These are phyloP conservation scores for Trichogramma pretiosum DNA, from an alignment of 1,140 invertebrate genomes.

Conservation along the genomic window DNA sequence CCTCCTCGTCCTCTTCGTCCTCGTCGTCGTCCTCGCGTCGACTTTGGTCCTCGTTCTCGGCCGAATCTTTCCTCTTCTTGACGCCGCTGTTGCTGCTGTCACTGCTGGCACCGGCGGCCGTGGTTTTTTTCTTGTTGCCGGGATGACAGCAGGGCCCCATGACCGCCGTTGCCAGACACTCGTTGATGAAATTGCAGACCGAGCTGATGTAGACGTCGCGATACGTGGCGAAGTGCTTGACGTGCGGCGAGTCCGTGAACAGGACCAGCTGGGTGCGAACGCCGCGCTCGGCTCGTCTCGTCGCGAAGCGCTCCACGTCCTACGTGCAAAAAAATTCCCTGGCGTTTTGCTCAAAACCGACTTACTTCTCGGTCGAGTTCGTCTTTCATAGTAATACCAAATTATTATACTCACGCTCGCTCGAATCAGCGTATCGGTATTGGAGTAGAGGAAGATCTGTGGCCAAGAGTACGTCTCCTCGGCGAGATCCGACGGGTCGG, in stretches of 20 bases:
- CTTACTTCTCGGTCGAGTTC: too few species aligned
- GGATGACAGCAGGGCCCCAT: not conserved
- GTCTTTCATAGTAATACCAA: too few species aligned
- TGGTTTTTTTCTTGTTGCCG: not conserved
- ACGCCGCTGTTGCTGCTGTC: not conserved
- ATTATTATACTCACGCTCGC: conserved; percentile 43
- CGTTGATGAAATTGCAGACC: conserved; percentile 53
- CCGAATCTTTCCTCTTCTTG: not conserved
- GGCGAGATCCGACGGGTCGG: conserved; percentile 34
- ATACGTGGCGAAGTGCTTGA: conserved; percentile 57
- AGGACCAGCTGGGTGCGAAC: conserved; percentile 52
- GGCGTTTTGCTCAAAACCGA: too few species aligned
- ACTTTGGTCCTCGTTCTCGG: conserved; percentile 3
- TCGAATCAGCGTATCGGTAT: conserved; percentile 55
- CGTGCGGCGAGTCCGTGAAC: conserved; percentile 62
- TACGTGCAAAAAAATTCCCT: too few species aligned
- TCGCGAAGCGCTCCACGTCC: conserved; percentile 56
- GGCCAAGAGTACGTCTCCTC: conserved; percentile 50
- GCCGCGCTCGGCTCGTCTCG: conserved; percentile 49
- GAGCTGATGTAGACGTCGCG: conserved; percentile 54
- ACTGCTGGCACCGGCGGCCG: not conserved
- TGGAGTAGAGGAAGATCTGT: conserved; percentile 68
- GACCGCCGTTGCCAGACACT: conserved; percentile 39
- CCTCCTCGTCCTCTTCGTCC: conserved; percentile 2
- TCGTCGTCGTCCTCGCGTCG: not conserved